Conservation (phyloP, 2,113 vertebrate genomes). For the Dasyornis broadbenti region DNA sequence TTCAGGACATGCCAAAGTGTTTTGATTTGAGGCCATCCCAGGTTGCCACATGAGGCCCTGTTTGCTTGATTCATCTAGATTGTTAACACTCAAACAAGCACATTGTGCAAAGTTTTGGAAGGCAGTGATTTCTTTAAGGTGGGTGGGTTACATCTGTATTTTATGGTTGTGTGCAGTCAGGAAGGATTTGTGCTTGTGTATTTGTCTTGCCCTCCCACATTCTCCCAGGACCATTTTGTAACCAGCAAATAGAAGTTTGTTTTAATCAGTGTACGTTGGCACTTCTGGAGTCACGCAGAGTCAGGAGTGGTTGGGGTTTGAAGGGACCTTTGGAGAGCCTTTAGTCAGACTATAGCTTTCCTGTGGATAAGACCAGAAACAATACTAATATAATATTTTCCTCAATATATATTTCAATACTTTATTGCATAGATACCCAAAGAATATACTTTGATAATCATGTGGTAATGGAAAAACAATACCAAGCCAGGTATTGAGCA, state of each 20-base stretch:
- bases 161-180: background rate
- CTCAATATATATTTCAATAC: background rate
- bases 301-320: background rate
- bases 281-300: background rate
- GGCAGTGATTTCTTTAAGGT: background rate
- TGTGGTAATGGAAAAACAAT: background rate
- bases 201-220: background rate
- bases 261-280: background rate
- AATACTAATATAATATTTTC: background rate
- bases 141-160: background rate
- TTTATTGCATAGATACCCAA: background rate
- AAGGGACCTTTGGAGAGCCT: background rate
- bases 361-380: background rate
- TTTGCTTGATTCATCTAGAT: background rate
- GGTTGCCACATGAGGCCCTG: background rate
- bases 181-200: background rate
- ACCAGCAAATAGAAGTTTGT: background rate
- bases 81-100: background rate
- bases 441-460: background rate
- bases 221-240: background rate
- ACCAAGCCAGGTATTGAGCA: background rate
- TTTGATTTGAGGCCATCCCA: background rate
- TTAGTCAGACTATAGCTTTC: background rate
- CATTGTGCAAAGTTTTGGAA: rapidly evolving
- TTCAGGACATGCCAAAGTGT: rapidly evolving